These are phyloP conservation scores for Aplochiton taeniatus DNA, from an alignment of 2,797 vertebrate species.

Conservation along the genomic window DNA sequence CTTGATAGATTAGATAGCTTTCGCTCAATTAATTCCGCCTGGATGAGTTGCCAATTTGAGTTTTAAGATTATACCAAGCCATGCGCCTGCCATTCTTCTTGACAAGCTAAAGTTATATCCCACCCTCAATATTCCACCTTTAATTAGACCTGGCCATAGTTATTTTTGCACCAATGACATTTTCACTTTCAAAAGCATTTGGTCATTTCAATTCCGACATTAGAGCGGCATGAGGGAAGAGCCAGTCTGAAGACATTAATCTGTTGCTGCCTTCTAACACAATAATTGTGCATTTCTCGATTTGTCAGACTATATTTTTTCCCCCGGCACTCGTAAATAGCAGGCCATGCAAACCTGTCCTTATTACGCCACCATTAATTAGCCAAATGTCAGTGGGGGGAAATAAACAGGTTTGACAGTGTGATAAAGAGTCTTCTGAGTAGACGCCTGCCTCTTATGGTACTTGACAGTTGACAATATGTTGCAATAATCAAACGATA, in stretches of 20 bases:
- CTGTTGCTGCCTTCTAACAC: background rate
- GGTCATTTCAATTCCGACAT: background rate
- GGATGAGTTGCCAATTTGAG: no score
- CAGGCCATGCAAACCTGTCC: constrained; percentile 34
- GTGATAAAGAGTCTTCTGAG: constrained; percentile 29
- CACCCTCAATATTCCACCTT: no score
- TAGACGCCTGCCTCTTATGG: constrained; percentile 34
- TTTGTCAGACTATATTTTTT: constrained; percentile 6
- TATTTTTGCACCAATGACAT: no score
- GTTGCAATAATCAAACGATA: background rate
- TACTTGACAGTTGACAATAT: constrained; percentile 25
- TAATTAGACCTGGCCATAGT: no score
- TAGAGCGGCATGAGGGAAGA: background rate
- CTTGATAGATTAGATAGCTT: no score
- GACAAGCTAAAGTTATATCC: no score
- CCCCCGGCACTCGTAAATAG: constrained; percentile 16
- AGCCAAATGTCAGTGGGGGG: constrained; percentile 24
- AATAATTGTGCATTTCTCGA: constrained; percentile 1
- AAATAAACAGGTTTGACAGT: constrained; percentile 40
- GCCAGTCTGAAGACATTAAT: constrained; percentile 27
- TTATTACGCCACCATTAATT: constrained; percentile 55
- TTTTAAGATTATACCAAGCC: no score
- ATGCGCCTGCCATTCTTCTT: no score
- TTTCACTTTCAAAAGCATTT: no score
- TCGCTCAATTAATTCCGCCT: no score